Conservation (phyloP, 2,113 vertebrate species). For the Oncorhynchus nerka region DNA sequence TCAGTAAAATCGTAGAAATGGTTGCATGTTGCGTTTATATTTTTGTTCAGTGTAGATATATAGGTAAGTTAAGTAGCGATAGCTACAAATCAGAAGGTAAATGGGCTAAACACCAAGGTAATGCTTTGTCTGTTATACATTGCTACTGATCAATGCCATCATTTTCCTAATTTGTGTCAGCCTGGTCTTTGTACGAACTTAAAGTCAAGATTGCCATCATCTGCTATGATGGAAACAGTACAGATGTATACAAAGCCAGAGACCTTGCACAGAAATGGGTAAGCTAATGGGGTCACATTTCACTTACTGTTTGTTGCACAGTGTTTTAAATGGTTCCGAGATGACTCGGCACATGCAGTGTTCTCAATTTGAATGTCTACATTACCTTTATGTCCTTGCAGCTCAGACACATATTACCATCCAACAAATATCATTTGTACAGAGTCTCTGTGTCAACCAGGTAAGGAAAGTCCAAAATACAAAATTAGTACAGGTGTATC, state of each 20-base stretch:
- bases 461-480: conserved; percentile 10
- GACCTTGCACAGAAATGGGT: conserved; percentile 64
- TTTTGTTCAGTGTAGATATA: background rate
- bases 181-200: conserved; percentile 64
- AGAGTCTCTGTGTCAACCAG: conserved; percentile 46
- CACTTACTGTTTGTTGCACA: background rate
- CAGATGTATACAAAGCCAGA: conserved; percentile 38
- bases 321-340: background rate
- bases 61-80: too few species aligned
- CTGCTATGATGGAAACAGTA: conserved; percentile 29
- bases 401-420: conserved; percentile 38
- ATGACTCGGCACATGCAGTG: background rate
- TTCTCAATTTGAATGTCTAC: background rate
- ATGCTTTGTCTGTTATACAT: background rate
- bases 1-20: too few species aligned
- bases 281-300: conserved; percentile 5
- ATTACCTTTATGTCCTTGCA: conserved; percentile 34
- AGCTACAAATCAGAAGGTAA: too few species aligned
- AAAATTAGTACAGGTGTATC: too few species aligned
- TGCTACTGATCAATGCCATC: conserved; percentile 3
- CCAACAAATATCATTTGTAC: conserved; percentile 31
- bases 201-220: conserved; percentile 45
- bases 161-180: conserved; percentile 34
- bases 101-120: background rate
- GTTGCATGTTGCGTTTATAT: background rate